phyloP scores from a whole-genome alignment of 2,113 vertebrate species.

The Cygnus buccinator region DNA sequence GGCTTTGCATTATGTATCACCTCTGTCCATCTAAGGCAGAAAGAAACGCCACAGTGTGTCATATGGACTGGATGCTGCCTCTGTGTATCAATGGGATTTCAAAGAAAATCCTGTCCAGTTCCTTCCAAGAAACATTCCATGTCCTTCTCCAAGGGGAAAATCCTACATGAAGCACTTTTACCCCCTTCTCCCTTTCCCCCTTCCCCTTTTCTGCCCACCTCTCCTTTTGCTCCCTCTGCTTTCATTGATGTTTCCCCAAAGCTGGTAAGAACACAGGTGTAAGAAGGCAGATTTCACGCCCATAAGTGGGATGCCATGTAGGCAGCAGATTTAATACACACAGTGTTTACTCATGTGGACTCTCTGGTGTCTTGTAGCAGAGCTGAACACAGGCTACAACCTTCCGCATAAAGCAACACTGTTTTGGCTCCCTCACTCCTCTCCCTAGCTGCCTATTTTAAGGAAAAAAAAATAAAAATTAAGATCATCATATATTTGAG shows the following conservation, averaged over 20 bases:
- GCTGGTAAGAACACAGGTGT: rapidly evolving
- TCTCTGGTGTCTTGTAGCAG: neutral
- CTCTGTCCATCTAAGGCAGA: neutral
- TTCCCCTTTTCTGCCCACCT: neutral
- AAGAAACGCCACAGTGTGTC: neutral
- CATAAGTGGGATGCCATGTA: neutral
- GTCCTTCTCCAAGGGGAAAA: neutral
- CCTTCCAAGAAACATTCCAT: neutral
- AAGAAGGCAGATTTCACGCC: neutral
- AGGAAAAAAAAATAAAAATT: neutral
- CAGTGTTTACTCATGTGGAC: neutral
- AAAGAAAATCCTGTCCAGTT: neutral
- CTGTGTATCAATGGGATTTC: neutral
- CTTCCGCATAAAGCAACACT: neutral
- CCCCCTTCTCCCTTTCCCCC: rapidly evolving
- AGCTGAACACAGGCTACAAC: neutral
- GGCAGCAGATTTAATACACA: neutral
- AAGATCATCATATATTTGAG: neutral
- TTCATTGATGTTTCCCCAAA: neutral
- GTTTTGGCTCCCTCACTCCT: neutral
- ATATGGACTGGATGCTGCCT: neutral
- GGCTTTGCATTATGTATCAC: slow-evolving; percentile 16
- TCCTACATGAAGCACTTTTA: neutral
- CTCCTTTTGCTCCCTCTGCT: neutral
- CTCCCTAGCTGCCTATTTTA: neutral